Percentiles rank a stretch among this genome's conserved stretches.
Evolutionary conservation across 1,140 invertebrate genomes (phyloP).

Genomic region (Ladona fulva): DNA sequence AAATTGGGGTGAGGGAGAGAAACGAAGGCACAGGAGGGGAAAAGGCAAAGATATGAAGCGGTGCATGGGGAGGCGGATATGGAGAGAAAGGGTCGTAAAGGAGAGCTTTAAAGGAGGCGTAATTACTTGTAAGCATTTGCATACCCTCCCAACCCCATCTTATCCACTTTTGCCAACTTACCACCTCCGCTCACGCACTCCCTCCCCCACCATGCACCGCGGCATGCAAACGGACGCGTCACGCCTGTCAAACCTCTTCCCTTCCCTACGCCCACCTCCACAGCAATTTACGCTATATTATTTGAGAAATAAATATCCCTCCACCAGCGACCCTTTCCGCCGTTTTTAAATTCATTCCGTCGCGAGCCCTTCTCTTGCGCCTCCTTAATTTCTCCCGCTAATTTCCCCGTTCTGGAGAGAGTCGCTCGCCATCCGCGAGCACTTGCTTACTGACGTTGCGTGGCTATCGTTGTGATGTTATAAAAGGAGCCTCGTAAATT

Average conservation of each 20-base stretch:
- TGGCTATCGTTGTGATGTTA: no score
- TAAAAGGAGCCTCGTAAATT: no score
- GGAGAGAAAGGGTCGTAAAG: neutral
- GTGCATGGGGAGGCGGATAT: neutral
- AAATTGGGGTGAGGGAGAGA: neutral
- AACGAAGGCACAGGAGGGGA: neutral
- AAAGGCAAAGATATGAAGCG: neutral
- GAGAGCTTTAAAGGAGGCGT: no score
- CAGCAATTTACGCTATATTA: no score
- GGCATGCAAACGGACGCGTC: neutral
- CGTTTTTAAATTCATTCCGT: no score
- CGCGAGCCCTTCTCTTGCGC: no score
- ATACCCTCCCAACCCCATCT: neutral
- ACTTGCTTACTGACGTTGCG: no score
- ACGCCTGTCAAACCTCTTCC: neutral
- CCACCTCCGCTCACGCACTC: neutral
- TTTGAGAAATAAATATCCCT: no score
- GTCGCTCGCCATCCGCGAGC: no score
- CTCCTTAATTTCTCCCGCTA: no score
- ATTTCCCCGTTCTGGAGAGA: no score
- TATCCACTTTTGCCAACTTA: neutral
- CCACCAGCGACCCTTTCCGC: no score
- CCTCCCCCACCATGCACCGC: neutral
- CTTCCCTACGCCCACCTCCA: neutral
- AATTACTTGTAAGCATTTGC: neutral